A percentile compares a stretch with the other conserved stretches of the same genome.
These are phyloP conservation scores for Melinopterus prodromus DNA, from an alignment of 2,888 invertebrate genomes.

Conservation along the genomic window DNA sequence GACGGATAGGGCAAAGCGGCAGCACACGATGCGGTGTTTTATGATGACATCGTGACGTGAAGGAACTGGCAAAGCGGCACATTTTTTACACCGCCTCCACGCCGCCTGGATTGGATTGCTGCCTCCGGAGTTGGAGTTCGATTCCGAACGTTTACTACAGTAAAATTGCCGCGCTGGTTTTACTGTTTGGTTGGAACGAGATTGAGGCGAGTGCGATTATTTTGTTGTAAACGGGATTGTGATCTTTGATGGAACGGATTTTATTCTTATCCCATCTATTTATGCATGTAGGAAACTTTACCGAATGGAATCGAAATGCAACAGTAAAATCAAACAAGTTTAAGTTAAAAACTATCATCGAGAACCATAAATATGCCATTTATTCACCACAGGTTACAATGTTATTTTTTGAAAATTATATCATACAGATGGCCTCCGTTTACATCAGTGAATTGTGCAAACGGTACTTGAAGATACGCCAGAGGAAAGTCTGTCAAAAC, in stretches of 20 bases:
- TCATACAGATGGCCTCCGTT: too few species aligned
- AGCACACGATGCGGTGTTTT: background rate
- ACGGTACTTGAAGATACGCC: too few species aligned
- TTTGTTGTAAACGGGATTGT: background rate
- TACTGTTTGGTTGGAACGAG: background rate
- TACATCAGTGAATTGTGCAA: too few species aligned
- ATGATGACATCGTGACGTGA: slow-evolving; percentile 4
- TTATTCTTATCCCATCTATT: background rate
- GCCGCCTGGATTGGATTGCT: background rate
- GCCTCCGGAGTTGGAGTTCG: background rate
- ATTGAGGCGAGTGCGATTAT: background rate
- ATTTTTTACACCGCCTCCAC: background rate
- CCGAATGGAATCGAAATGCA: background rate
- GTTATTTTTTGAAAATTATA: too few species aligned
- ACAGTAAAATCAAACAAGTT: too few species aligned
- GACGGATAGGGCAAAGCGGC: background rate
- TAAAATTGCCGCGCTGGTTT: background rate
- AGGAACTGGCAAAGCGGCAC: slow-evolving; percentile 4
- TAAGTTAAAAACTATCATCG: too few species aligned
- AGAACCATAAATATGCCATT: too few species aligned
- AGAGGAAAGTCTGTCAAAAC: too few species aligned
- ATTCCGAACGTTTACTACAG: background rate
- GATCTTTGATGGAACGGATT: background rate
- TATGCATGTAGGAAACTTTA: background rate
- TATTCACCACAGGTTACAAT: too few species aligned